Conservation (phyloP, 2,888 invertebrate genomes). For the Celastrina argiolus region DNA sequence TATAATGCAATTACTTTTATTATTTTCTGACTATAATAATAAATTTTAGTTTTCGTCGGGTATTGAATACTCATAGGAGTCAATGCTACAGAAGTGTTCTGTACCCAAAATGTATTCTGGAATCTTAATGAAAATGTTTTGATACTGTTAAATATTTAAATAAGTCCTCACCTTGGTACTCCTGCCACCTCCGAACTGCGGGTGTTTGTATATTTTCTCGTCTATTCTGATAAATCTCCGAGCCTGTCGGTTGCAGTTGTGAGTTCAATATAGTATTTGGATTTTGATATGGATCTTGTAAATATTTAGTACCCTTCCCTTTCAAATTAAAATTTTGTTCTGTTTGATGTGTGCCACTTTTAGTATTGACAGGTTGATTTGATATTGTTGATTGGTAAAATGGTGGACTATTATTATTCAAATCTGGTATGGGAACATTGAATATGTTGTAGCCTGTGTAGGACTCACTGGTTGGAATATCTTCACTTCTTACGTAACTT, state of each 20-base stretch:
- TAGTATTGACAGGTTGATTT: too few species aligned
- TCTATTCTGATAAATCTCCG: background rate
- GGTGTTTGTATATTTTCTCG: background rate
- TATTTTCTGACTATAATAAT: too few species aligned
- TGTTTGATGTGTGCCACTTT: background rate
- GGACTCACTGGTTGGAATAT: background rate
- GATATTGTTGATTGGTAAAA: background rate
- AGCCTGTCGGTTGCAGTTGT: background rate
- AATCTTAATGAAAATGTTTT: background rate
- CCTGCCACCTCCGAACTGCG: background rate
- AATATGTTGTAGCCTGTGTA: background rate
- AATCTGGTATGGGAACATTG: background rate
- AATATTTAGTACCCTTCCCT: background rate
- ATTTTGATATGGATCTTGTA: background rate
- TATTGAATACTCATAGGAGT: too few species aligned
- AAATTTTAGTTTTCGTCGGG: too few species aligned
- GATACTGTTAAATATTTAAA: background rate
- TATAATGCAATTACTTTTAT: too few species aligned
- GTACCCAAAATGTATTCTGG: too few species aligned
- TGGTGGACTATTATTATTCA: background rate
- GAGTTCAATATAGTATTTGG: background rate
- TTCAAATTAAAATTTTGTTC: background rate
- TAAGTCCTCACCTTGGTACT: background rate
- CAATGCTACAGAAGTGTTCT: too few species aligned
- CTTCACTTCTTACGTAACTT: slow-evolving; percentile 7